Evolutionary conservation across 2,113 vertebrate species (phyloP).

Genomic region (Silurus meridionalis): DNA sequence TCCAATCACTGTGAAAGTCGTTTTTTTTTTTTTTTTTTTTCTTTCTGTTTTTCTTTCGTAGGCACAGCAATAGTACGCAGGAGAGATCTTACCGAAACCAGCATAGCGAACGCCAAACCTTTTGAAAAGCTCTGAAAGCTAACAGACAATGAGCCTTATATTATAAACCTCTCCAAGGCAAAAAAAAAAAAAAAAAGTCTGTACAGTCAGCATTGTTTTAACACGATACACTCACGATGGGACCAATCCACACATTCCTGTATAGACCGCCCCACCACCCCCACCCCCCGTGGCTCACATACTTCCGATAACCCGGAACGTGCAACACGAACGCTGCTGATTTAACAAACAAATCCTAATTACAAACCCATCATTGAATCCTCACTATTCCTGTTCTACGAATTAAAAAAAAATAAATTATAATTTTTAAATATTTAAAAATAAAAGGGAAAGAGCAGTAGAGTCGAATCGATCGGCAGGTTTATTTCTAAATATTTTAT

Average conservation of each 20-base stretch:
- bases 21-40: constrained; percentile 46
- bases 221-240: constrained; percentile 42
- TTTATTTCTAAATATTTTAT: no score
- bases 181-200: not conserved
- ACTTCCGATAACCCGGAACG: not conserved
- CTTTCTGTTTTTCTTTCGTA: constrained; percentile 63
- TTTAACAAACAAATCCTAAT: not conserved
- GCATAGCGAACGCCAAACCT: constrained; percentile 51
- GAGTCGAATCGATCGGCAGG: no score
- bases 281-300: not conserved
- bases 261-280: not conserved
- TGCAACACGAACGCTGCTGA: not conserved
- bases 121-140: not conserved
- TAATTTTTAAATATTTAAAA: no score
- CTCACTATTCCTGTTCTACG: not conserved
- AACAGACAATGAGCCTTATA: constrained; percentile 36
- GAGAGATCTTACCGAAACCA: constrained; percentile 57
- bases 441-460: no score
- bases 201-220: constrained; percentile 5
- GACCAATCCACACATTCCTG: constrained; percentile 74
- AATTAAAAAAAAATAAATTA: not conserved
- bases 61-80: constrained; percentile 71
- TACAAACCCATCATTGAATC: no score
- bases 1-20: constrained; percentile 76
- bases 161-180: not conserved